Percentiles rank a stretch among this genome's conserved stretches.
Evolutionary conservation across 2,113 vertebrate species (phyloP).

Genomic region (Ranitomeya variabilis): DNA sequence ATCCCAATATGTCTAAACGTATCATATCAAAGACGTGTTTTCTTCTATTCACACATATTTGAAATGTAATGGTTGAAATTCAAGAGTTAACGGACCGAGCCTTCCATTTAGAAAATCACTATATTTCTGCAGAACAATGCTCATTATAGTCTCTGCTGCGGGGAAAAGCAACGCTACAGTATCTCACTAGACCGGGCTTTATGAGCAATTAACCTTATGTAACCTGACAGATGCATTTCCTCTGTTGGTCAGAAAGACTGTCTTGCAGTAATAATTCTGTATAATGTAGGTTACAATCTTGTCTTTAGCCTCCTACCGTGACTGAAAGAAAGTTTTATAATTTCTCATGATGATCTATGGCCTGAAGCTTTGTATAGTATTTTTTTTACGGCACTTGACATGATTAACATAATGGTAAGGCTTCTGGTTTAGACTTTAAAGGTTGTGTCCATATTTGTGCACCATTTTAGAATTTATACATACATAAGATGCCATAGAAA

Average conservation of each 20-base stretch:
- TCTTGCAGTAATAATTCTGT: neutral
- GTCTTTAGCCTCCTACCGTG: neutral
- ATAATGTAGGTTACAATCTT: neutral
- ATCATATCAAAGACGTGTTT: neutral
- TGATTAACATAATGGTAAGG: neutral
- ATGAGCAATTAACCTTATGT: neutral
- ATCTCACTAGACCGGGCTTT: neutral
- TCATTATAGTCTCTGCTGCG: neutral
- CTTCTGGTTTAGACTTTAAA: neutral
- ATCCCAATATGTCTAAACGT: neutral
- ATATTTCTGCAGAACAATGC: neutral
- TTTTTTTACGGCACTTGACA: neutral
- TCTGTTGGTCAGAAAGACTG: constrained; percentile 4
- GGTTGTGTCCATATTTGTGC: no score
- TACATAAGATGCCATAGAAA: no score
- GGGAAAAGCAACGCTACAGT: neutral
- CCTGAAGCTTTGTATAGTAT: neutral
- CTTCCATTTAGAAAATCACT: neutral
- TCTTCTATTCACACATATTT: neutral
- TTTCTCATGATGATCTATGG: neutral
- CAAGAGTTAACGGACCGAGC: neutral
- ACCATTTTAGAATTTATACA: no score
- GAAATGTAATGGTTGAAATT: neutral
- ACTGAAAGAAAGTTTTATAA: neutral
- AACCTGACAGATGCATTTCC: neutral